Base-by-base conservation (phyloP, 2,888 invertebrate genomes). In the Pseudanteris insignis region DNA sequence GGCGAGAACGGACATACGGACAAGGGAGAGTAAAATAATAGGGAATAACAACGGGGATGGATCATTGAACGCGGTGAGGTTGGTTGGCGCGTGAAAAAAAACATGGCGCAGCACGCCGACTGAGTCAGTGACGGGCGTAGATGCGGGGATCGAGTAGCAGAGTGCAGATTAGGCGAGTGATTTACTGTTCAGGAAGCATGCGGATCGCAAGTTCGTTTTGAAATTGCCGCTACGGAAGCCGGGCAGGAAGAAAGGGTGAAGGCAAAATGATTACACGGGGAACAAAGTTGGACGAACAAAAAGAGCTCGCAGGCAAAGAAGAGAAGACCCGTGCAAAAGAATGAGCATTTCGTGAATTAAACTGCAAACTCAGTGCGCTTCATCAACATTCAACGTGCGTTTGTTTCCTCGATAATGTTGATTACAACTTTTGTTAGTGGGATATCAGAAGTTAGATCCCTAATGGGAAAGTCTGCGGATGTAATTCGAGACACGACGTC, bases 1-100 rank as follows among this genome's bases (percentile, higher is more conserved):
- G n/a, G n/a, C n/a, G n/a, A n/a, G n/a, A n/a, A 29, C 43, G 48
- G 46, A 59, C 46, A 36, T 51, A 29, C 32, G 40, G 36, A 25
- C 43, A n/a, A 11, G 51, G 62, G 47, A 53, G 62, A 62, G 57
- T 50, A 68, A 68, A 65, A 64, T 68, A 67, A 68, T 66, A 65
- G 62, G 63, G 61, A 65, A 67, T 65, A 69, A 63, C 65, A 65
- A 60, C 46, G 58, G 64, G 63, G 64, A 64, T 67, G 69, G 67
- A 70, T 70, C 67, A 3, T 65, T 70, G 66, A 66, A 63, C 64
- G 57, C 62, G 62, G 41, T 30, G 34, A 46, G 29, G 41, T 34
- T 15, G 48, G 47, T 40, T 12, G n/a, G 32, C 14, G 54, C 15
- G 41, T n/a, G n/a, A n/a, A n/a, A 53, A 58, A 63, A 59, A 63